phyloP scores from a whole-genome alignment of 2,797 vertebrate species.

The Acanthopagrus latus region DNA sequence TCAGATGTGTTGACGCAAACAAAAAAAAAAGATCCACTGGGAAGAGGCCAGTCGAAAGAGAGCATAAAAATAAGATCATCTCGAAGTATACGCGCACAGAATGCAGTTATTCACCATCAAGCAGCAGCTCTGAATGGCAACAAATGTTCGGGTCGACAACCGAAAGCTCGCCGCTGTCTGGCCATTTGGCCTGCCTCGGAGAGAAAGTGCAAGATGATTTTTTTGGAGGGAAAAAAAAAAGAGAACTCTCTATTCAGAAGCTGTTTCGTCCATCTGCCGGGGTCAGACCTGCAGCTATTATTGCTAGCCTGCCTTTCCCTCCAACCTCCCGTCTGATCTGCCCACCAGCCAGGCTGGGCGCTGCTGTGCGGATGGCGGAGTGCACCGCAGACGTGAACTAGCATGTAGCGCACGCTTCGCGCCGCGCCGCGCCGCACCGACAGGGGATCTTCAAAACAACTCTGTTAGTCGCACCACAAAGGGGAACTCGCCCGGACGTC shows the following conservation, averaged over 20 bases:
- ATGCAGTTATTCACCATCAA: conserved; percentile 22
- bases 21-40: background rate
- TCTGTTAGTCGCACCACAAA: conserved; percentile 72
- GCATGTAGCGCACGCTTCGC: conserved; percentile 52
- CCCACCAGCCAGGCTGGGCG: conserved; percentile 48
- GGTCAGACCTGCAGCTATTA: conserved; percentile 69
- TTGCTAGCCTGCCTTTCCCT: conserved; percentile 38
- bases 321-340: conserved; percentile 52
- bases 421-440: conserved; percentile 41
- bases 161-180: conserved; percentile 35
- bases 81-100: background rate
- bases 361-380: conserved; percentile 29
- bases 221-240: conserved; percentile 1
- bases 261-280: conserved; percentile 59
- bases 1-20: conserved; percentile 26
- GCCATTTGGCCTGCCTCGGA: conserved; percentile 37
- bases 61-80: background rate
- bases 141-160: conserved; percentile 34
- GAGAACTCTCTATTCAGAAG: conserved; percentile 50
- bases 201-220: conserved; percentile 37
- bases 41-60: background rate
- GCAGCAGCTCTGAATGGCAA: conserved; percentile 25
- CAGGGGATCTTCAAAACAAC: conserved; percentile 72
- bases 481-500: conserved; percentile 70
- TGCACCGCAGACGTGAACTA: conserved; percentile 58